Conservation (phyloP, 2,888 invertebrate genomes). For the Drosophila peninsularis region DNA sequence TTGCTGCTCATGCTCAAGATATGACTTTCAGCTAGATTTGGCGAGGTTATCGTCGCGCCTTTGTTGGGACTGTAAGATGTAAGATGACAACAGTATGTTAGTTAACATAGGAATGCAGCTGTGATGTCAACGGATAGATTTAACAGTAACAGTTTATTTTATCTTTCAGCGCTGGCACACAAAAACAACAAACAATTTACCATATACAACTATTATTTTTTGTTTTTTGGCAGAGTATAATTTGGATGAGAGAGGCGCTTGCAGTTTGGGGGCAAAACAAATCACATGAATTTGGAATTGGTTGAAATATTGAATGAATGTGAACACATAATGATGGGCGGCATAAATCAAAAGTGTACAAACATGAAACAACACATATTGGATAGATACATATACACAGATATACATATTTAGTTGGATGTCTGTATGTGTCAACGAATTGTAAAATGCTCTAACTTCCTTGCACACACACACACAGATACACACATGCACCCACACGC, state of each 20-base stretch:
- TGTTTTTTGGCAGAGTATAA: conserved; percentile 27
- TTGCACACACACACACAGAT: conserved; percentile 42
- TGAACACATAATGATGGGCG: conserved; percentile 29
- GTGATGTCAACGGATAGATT: conserved; percentile 2
- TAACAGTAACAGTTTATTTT: conserved; percentile 30
- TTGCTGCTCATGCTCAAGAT: conserved; percentile 55
- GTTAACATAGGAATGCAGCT: background rate
- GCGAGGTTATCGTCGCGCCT: conserved; percentile 84
- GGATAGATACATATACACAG: conserved; percentile 11
- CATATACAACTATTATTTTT: conserved; percentile 27
- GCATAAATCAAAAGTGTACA: conserved; percentile 48
- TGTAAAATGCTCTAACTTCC: conserved; percentile 41
- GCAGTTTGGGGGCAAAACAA: conserved; percentile 53
- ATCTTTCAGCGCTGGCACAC: conserved; percentile 62
- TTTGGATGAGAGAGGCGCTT: conserved; percentile 43
- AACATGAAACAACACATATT: conserved; percentile 38
- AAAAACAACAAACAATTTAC: conserved; percentile 64
- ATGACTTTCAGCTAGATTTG: conserved; percentile 85
- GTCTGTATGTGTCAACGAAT: conserved; percentile 41
- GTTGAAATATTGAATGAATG: conserved; percentile 17
- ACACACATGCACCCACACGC: conserved; percentile 44
- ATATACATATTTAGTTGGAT: conserved; percentile 12
- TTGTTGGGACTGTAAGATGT: conserved; percentile 82
- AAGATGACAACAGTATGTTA: conserved; percentile 18
- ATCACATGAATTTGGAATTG: conserved; percentile 46